These are phyloP conservation scores for Pteria penguin DNA, from an alignment of 2,888 invertebrate species.

Conservation along the genomic window DNA sequence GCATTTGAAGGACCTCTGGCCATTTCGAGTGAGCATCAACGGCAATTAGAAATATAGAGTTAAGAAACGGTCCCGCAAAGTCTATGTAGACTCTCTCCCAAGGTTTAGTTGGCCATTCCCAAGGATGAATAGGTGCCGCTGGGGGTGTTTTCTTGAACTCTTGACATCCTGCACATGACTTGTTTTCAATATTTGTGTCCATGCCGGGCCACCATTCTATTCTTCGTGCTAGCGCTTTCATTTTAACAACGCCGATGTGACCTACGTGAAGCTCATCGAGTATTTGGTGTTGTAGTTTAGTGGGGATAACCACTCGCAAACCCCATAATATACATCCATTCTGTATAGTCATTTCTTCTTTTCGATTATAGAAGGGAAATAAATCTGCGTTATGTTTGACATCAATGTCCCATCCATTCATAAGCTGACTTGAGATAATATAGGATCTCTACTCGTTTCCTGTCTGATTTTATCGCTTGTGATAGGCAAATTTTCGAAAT, in stretches of 20 bases:
- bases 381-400: constrained; percentile 19
- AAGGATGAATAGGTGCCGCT: constrained; percentile 55
- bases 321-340: constrained; percentile 44
- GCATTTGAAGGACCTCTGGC: constrained; percentile 70
- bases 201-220: constrained; percentile 66
- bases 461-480: background rate
- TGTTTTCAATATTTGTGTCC: constrained; percentile 52
- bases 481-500: constrained; percentile 64
- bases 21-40: constrained; percentile 80
- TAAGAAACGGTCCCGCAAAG: constrained; percentile 67
- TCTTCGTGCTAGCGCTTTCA: constrained; percentile 64
- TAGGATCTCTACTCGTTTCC: constrained; percentile 31
- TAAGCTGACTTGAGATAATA: constrained; percentile 29
- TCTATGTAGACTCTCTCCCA: constrained; percentile 57
- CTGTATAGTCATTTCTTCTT: constrained; percentile 26
- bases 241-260: constrained; percentile 58
- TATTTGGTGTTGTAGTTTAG: constrained; percentile 26
- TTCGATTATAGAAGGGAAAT: constrained; percentile 16
- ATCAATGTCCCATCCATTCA: constrained; percentile 27
- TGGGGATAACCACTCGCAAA: constrained; percentile 47
- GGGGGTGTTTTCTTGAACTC: constrained; percentile 45
- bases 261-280: constrained; percentile 54
- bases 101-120: constrained; percentile 54
- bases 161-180: constrained; percentile 49
- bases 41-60: constrained; percentile 71